Percentiles rank a stretch among this genome's conserved stretches.
phyloP scores from a whole-genome alignment of 2,888 invertebrate species.

The Brenthis ino region DNA sequence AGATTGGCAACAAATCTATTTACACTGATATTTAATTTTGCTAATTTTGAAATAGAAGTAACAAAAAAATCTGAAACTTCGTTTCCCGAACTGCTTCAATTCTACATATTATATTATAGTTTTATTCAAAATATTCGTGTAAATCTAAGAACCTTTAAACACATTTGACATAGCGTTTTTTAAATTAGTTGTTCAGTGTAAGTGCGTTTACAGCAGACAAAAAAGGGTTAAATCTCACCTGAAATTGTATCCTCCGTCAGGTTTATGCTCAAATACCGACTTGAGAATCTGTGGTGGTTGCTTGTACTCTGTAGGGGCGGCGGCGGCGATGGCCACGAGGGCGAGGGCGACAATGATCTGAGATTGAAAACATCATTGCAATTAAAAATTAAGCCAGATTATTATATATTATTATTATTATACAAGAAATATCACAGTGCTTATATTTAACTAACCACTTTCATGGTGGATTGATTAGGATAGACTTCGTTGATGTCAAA shows the following conservation, averaged over 20 bases:
- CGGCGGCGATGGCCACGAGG: slow-evolving; percentile 58
- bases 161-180: no score
- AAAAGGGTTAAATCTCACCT: slow-evolving; percentile 48
- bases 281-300: slow-evolving; percentile 52
- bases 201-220: no score
- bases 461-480: slow-evolving; percentile 36
- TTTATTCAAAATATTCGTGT: no score
- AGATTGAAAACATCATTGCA: not conserved
- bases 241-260: slow-evolving; percentile 53
- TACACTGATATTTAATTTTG: no score
- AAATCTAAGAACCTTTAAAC: no score
- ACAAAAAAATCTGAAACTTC: no score
- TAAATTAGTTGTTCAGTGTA: no score
- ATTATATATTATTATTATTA: not conserved
- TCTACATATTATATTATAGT: no score
- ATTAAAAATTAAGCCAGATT: not conserved
- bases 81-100: no score
- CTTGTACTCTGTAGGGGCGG: slow-evolving; percentile 49
- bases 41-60: no score
- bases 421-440: not conserved
- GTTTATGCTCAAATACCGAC: slow-evolving; percentile 50
- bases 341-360: slow-evolving; percentile 61
- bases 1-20: no score
- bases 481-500: slow-evolving; percentile 57
- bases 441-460: slow-evolving; percentile 26